Conservation (phyloP, 1,140 invertebrate genomes). For the Kradibia gibbosae region DNA sequence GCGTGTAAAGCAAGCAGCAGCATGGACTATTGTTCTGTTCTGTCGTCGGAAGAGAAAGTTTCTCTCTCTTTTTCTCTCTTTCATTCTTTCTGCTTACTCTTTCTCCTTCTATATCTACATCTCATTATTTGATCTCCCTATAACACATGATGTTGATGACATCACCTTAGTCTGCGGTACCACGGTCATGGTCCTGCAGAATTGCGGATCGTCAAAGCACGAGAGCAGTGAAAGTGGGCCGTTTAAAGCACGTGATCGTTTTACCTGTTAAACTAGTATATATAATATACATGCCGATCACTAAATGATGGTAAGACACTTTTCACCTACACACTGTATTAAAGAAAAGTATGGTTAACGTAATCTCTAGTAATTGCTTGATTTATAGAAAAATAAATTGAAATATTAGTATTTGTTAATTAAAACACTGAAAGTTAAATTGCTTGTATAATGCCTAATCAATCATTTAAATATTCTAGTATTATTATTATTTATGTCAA, state of each 20-base stretch:
- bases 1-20: background rate
- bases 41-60: slow-evolving; percentile 36
- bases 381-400: background rate
- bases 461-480: slow-evolving; percentile 5
- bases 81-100: background rate
- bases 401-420: background rate
- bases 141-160: slow-evolving; percentile 17
- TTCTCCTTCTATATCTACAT: background rate
- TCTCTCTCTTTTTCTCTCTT: slow-evolving; percentile 8
- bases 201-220: slow-evolving; percentile 14
- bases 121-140: too few species aligned
- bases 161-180: background rate
- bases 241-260: background rate
- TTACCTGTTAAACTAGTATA: background rate
- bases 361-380: background rate
- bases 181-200: slow-evolving; percentile 36
- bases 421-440: background rate
- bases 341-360: background rate
- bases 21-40: background rate
- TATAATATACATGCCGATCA: slow-evolving; percentile 1
- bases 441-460: background rate
- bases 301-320: slow-evolving; percentile 2
- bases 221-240: slow-evolving; percentile 39
- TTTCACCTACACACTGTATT: background rate
- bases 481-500: background rate